Percentiles rank a stretch among this genome's conserved stretches.
These are phyloP conservation scores for Meloe dianella DNA, from an alignment of 2,888 invertebrate species.

Conservation along the genomic window DNA sequence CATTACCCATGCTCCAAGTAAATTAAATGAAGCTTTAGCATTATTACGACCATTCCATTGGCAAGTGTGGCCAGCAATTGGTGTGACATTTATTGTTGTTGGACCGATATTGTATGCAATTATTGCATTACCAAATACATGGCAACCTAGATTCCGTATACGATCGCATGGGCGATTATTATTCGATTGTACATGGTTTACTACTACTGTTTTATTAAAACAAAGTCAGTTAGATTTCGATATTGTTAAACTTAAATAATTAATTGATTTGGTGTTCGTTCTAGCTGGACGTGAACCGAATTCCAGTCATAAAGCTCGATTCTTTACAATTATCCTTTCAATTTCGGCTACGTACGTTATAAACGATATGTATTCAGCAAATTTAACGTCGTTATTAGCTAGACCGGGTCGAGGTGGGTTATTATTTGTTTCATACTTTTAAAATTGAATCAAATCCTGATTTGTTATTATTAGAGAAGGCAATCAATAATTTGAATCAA, in stretches of 20 bases:
- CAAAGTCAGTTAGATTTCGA: constrained; percentile 77
- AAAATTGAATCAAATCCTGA: constrained; percentile 12
- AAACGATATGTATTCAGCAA: constrained; percentile 80
- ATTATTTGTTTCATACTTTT: not conserved
- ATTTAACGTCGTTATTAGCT: constrained; percentile 76
- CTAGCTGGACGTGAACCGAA: constrained; percentile 67
- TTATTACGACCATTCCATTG: constrained; percentile 75
- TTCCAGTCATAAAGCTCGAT: constrained; percentile 69
- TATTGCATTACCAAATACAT: constrained; percentile 68
- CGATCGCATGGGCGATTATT: constrained; percentile 57
- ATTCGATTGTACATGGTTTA: constrained; percentile 75
- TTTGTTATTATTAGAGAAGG: constrained; percentile 63
- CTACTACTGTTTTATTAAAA: constrained; percentile 71
- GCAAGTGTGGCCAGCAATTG: constrained; percentile 78
- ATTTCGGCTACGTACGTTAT: constrained; percentile 80
- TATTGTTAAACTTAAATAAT: not conserved
- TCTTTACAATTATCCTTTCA: constrained; percentile 73
- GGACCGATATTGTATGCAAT: constrained; percentile 74
- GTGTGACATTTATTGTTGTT: constrained; percentile 68
- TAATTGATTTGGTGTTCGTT: constrained; percentile 30
- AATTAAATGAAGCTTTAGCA: constrained; percentile 75
- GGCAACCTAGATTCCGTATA: constrained; percentile 59
- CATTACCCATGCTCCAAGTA: constrained; percentile 75
- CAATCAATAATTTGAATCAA: constrained; percentile 70
- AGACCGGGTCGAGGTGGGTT: constrained; percentile 67